Base-by-base conservation (phyloP, 2,797 vertebrate genomes). In the Graptemys geographica region DNA sequence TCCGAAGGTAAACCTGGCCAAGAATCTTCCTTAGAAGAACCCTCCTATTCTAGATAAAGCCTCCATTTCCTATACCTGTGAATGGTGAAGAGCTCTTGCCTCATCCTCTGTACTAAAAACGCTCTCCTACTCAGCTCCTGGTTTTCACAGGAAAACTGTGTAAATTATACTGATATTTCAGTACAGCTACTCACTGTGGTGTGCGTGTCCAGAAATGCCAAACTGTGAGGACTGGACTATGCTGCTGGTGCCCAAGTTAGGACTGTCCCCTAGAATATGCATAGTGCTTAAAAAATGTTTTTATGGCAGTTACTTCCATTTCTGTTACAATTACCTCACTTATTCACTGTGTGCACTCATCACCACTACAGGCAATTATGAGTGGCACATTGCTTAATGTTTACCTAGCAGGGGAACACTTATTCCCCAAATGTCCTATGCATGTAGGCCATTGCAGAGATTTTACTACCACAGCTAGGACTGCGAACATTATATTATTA, bases 261-360 rank as follows among this genome's bases (percentile, higher is more conserved):
- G 81, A 33, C 25, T 69, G 27, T 28, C 18, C 8, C 12, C 55
- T 59, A 27, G 79, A 41, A 27, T 28, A 11, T 2, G 2, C 18
- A 3, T 74, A 15, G 10, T 0, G 0, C 5, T 21, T n/a, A 78
- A 56, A 90, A 88, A 62, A 23, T 5, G 11, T 1, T 11, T 18
- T 49, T 52, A 19, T 1, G 52, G 16, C 62, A 65, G 6, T 18
- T 1, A 2, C 3, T 81, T 21, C 0, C 1, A 84, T 89, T 78
- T 37, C 62, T 56, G 11, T 47, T 92, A 79, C 25, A 44, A 2
- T 51, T 81, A 72, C 65, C 8, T 72, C 37, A 37, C 37, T 11
- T 41, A 72, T 72, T 41, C n/a, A 41, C 9, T 41, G 19, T 37
- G 65, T 9, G 10, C 65, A 72, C 11, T 19, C 21, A 44, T 44